phyloP scores from a whole-genome alignment of 1,140 invertebrate genomes.

The Portunus trituberculatus region DNA sequence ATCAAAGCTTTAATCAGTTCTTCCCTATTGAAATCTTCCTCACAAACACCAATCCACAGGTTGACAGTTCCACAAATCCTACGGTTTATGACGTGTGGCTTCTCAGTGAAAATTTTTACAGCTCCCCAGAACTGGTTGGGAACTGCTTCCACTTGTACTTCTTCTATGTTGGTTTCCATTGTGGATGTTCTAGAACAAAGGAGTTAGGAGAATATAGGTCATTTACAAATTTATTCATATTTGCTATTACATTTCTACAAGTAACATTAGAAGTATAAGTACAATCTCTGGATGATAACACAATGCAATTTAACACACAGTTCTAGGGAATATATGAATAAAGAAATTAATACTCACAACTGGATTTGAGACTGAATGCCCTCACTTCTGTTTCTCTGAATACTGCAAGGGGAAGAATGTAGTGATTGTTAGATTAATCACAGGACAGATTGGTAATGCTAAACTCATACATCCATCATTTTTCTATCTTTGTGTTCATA shows the following conservation, averaged over 20 bases:
- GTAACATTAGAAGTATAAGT: too few species aligned
- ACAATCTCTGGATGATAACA: too few species aligned
- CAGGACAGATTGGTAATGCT: too few species aligned
- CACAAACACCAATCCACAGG: conserved; percentile 65
- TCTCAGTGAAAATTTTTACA: conserved; percentile 70
- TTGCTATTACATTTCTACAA: too few species aligned
- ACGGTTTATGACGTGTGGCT: conserved; percentile 74
- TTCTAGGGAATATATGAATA: background rate
- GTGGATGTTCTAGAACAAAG: background rate
- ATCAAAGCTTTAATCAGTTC: background rate
- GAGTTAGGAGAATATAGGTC: too few species aligned
- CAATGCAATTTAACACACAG: too few species aligned
- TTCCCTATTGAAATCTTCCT: conserved; percentile 21
- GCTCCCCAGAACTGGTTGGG: conserved; percentile 73
- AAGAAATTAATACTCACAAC: background rate
- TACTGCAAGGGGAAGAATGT: background rate
- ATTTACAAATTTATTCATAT: too few species aligned
- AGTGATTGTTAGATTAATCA: too few species aligned
- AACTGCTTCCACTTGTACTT: conserved; percentile 34
- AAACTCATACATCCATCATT: too few species aligned
- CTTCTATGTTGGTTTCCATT: conserved; percentile 54
- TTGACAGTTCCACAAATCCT: conserved; percentile 71
- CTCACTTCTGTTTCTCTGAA: background rate
- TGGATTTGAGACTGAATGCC: background rate
- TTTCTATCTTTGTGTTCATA: too few species aligned